These are phyloP conservation scores for Platerodrilus igneus DNA, from an alignment of 2,888 invertebrate species.

Conservation along the genomic window DNA sequence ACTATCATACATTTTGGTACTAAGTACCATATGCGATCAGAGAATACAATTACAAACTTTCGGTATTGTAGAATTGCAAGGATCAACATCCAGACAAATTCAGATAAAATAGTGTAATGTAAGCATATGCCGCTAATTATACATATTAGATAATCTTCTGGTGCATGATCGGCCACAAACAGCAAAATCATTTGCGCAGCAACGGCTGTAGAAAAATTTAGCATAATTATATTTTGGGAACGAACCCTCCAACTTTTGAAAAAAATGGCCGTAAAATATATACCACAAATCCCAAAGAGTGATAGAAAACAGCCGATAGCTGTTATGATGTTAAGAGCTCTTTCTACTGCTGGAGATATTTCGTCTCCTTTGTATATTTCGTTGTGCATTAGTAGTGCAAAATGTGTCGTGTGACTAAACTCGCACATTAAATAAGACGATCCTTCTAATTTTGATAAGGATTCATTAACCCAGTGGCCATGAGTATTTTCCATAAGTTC, in stretches of 20 bases:
- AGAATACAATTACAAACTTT: conserved; percentile 58
- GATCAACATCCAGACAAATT: conserved; percentile 67
- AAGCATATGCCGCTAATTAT: conserved; percentile 53
- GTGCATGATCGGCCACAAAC: conserved; percentile 44
- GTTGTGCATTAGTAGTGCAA: conserved; percentile 49
- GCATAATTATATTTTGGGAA: conserved; percentile 55
- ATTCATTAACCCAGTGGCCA: conserved; percentile 22
- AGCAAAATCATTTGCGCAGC: conserved; percentile 47
- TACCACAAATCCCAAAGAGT: conserved; percentile 46
- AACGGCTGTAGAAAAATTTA: conserved; percentile 51
- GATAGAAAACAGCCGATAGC: conserved; percentile 51
- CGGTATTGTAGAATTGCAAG: conserved; percentile 61
- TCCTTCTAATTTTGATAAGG: conserved; percentile 28
- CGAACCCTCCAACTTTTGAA: conserved; percentile 57
- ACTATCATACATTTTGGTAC: conserved; percentile 55
- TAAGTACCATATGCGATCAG: conserved; percentile 53
- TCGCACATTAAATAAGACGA: conserved; percentile 48
- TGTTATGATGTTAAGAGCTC: conserved; percentile 47
- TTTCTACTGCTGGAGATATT: conserved; percentile 39
- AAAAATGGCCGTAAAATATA: conserved; percentile 49
- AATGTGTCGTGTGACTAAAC: conserved; percentile 53
- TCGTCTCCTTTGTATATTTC: conserved; percentile 15
- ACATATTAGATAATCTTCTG: conserved; percentile 47
- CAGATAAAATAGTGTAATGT: conserved; percentile 60
- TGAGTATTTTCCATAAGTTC: conserved; percentile 47